Evolutionary conservation across 2,888 invertebrate species (phyloP).

Genomic region (Beris morrisii): DNA sequence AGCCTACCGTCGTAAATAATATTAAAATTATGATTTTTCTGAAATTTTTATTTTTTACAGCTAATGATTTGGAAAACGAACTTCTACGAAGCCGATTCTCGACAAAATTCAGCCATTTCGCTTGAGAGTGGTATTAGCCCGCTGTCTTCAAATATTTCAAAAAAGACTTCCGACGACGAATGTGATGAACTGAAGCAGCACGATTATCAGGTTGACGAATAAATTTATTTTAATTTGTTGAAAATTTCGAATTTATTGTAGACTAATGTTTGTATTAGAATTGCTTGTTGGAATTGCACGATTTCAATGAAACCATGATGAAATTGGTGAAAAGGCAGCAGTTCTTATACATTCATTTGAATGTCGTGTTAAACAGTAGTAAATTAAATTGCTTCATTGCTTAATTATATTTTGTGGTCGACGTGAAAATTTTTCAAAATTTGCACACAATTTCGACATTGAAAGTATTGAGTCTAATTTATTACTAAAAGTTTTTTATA

Average conservation of each 20-base stretch:
- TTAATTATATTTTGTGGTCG: neutral
- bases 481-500: neutral
- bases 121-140: slow-evolving; percentile 42
- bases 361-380: too few relatives aligned
- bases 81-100: slow-evolving; percentile 52
- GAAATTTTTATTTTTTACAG: slow-evolving; percentile 41
- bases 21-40: neutral
- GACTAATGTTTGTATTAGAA: too few relatives aligned
- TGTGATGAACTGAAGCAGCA: slow-evolving; percentile 37
- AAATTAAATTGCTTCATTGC: too few relatives aligned
- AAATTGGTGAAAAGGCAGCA: too few relatives aligned
- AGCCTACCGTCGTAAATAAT: neutral
- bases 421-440: neutral
- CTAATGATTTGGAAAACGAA: slow-evolving; percentile 58
- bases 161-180: slow-evolving; percentile 36
- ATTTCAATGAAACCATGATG: too few relatives aligned
- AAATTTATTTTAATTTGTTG: too few relatives aligned
- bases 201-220: slow-evolving; percentile 36
- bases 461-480: neutral
- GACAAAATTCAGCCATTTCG: slow-evolving; percentile 27
- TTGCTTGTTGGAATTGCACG: too few relatives aligned
- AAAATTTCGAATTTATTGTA: too few relatives aligned
- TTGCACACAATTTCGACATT: neutral
- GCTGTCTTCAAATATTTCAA: slow-evolving; percentile 24
- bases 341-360: too few relatives aligned